A percentile compares a stretch with the other conserved stretches of the same genome.
These are phyloP conservation scores for Coenonympha arcania DNA, from an alignment of 2,888 invertebrate species.

Conservation along the genomic window DNA sequence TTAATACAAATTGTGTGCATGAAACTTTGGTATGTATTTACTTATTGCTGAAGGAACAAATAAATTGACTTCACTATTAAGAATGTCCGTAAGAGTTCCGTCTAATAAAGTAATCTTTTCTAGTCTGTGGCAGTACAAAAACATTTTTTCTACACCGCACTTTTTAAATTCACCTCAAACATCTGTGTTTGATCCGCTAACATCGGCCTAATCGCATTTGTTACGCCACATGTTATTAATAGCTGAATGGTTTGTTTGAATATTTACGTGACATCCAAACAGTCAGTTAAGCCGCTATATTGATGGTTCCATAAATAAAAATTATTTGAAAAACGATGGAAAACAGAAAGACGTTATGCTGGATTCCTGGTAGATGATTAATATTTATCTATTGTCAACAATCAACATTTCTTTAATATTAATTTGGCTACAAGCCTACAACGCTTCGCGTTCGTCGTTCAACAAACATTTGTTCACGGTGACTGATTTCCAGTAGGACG, in stretches of 20 bases:
- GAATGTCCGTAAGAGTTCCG: not conserved
- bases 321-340: not conserved
- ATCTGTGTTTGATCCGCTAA: conserved; percentile 58
- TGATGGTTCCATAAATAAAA: conserved; percentile 21
- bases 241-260: conserved; percentile 66
- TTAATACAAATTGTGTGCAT: too few species aligned
- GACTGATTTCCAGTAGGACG: too few species aligned
- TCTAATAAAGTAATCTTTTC: not conserved
- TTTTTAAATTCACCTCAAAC: conserved; percentile 62
- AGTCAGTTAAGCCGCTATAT: conserved; percentile 12
- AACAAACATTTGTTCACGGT: too few species aligned
- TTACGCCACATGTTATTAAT: conserved; percentile 65
- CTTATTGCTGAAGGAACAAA: too few species aligned
- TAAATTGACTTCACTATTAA: not conserved
- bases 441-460: too few species aligned
- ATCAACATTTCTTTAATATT: too few species aligned
- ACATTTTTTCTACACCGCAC: conserved; percentile 41
- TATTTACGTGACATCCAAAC: conserved; percentile 49
- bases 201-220: conserved; percentile 66
- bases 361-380: too few species aligned
- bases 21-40: too few species aligned
- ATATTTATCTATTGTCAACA: too few species aligned
- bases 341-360: not conserved
- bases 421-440: too few species aligned
- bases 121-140: conserved; percentile 34